Percentiles rank a stretch among this genome's conserved stretches.
Conservation (phyloP, 2,888 invertebrate genomes). For the Dysmachus trigonus region DNA sequence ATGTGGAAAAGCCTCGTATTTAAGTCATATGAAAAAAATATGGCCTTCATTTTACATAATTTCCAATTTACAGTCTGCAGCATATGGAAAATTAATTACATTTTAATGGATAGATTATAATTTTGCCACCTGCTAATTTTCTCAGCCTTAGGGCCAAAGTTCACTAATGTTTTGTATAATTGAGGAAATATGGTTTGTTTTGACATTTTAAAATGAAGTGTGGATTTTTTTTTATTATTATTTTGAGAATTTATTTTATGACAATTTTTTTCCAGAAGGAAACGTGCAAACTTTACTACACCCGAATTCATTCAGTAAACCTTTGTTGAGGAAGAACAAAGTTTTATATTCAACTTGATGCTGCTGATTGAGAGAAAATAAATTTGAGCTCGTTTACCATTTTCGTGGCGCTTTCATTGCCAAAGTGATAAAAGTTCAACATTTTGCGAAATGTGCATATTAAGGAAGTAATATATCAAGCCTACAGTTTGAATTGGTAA, state of each 20-base stretch:
- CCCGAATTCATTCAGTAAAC: neutral
- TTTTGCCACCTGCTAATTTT: neutral
- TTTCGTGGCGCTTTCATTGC: neutral
- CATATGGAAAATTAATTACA: neutral
- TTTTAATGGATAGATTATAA: neutral
- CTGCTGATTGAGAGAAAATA: neutral
- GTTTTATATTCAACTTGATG: neutral
- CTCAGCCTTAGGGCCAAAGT: neutral
- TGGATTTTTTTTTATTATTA: neutral
- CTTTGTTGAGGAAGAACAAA: neutral
- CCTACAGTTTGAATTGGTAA: neutral
- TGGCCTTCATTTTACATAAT: neutral
- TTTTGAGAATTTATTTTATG: neutral
- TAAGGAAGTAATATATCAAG: constrained; percentile 4
- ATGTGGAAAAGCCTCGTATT: neutral
- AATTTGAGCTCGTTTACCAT: neutral
- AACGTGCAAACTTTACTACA: neutral
- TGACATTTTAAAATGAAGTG: neutral
- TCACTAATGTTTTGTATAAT: neutral
- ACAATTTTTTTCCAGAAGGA: neutral
- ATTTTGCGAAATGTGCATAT: constrained; percentile 5
- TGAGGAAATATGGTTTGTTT: neutral
- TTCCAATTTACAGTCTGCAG: neutral
- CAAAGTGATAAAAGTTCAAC: neutral
- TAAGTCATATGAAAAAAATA: neutral